phyloP scores from a whole-genome alignment of 2,888 invertebrate species.

The Cylloceria caligata region DNA sequence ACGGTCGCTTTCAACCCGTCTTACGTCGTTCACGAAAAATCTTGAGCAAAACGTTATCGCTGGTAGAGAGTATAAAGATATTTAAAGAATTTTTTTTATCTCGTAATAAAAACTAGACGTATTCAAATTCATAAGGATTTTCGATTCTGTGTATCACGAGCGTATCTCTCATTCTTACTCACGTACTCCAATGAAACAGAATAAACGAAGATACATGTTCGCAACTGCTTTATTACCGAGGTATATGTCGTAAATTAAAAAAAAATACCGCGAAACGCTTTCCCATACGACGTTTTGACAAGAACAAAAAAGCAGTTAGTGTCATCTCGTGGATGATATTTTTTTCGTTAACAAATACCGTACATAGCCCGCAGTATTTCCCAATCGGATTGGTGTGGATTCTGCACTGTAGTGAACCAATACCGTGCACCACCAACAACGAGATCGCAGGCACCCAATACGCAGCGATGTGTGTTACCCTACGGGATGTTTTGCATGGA shows the following conservation, averaged over 20 bases:
- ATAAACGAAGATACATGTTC: background rate
- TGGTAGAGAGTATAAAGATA: conserved; percentile 24
- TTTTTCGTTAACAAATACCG: no score
- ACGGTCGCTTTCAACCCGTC: background rate
- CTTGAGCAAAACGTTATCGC: conserved; percentile 1
- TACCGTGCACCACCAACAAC: background rate
- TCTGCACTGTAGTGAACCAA: background rate
- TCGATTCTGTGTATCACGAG: background rate
- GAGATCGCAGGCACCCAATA: conserved; percentile 5
- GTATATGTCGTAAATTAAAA: background rate
- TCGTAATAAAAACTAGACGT: conserved; percentile 44
- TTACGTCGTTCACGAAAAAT: conserved; percentile 51
- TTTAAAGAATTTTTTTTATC: conserved; percentile 48
- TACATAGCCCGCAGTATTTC: background rate
- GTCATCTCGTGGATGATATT: background rate
- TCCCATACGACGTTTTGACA: background rate
- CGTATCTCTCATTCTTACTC: background rate
- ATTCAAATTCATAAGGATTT: conserved; percentile 51
- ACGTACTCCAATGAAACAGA: background rate
- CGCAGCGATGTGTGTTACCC: conserved; percentile 28
- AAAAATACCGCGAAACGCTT: background rate
- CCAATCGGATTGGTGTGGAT: background rate
- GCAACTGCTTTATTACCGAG: background rate
- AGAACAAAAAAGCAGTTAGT: no score
- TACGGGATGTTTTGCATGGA: conserved; percentile 65